Base-by-base conservation (phyloP, 1,140 invertebrate genomes). In the Brachionus paranguensis region DNA sequence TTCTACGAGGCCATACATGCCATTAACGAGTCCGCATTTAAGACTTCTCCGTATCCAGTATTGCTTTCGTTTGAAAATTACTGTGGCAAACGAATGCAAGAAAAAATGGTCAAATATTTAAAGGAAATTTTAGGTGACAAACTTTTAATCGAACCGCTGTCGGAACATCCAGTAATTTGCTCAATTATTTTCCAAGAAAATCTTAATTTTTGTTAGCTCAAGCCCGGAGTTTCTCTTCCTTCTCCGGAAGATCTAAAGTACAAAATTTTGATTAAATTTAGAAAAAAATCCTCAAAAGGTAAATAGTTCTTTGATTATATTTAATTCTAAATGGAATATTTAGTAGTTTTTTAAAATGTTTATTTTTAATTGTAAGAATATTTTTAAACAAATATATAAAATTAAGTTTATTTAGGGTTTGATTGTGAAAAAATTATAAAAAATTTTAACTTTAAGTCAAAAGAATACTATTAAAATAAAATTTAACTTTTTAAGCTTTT, bases 231-330 rank as follows among this genome's bases (percentile, higher is more conserved):
- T 85, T 92, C 94, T 68, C 89, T 99, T 81, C 97, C 97, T 17
- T 94, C 95, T 29, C 96, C 96, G 0, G 92, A 93, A 7, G 87
- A 93, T 60, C 88, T 98, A 29, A 94, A 93, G 86, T 91, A 94
- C 83, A 98, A 97, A 90, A 98, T 98, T 84, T 95, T 99, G 78
- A 96, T 98, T 84, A 99, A 98, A 90, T 98, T 98, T 88, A 99
- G 98, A 89, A 98, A 98, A 90, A 96, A 97, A 97, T 88, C 93
- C 94, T 86, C 94, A 94, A 85, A 64, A 70, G 17, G 78, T 81
- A 24, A 29, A 29, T 64, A 24, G 0, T 3, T 11, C 11, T 29
- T 29, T 33, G 33, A 37, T 37, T 37, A 6, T 37, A 37, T 37
- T 37, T 7, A 7, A 37, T 37, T 29, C 7, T 70, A 14, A 70